Conservation (phyloP, 2,888 invertebrate genomes). For the Salpingus planirostris region DNA sequence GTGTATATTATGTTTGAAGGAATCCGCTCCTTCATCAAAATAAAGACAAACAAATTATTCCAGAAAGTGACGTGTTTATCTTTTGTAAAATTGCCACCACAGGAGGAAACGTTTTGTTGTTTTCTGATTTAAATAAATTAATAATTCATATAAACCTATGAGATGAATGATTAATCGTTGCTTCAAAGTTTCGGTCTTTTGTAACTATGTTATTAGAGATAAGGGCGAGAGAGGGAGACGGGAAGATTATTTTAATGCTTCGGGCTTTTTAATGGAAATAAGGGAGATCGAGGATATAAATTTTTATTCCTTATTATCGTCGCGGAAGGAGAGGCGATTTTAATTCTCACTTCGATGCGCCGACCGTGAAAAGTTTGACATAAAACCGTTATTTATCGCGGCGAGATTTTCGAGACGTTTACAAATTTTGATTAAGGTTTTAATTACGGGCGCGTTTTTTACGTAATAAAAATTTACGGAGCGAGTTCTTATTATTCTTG, state of each 20-base stretch:
- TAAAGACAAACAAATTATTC: constrained; percentile 15
- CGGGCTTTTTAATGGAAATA: constrained; percentile 10
- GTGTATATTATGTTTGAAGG: too few relatives aligned
- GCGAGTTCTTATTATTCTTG: constrained; percentile 11
- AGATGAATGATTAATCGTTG: constrained; percentile 17
- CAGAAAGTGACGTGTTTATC: constrained; percentile 12
- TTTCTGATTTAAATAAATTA: constrained; percentile 19
- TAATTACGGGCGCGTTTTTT: constrained; percentile 17
- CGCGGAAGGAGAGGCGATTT: too few relatives aligned
- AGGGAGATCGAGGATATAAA: constrained; percentile 21
- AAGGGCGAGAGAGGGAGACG: too few relatives aligned
- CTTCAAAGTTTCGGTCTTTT: constrained; percentile 18
- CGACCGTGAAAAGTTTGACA: too few relatives aligned
- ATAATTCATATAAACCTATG: constrained; percentile 19
- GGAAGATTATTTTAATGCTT: constrained; percentile 22
- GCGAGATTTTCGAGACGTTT: constrained; percentile 17
- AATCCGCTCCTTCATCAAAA: constrained; percentile 11
- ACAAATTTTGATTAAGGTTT: constrained; percentile 23
- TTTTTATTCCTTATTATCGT: too few relatives aligned
- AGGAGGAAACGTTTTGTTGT: constrained; percentile 16
- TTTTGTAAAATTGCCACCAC: constrained; percentile 11
- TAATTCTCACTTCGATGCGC: too few relatives aligned
- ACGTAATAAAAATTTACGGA: constrained; percentile 19
- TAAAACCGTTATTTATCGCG: constrained; percentile 25
- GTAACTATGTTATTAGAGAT: constrained; percentile 22